Evolutionary conservation across 2,888 invertebrate species (phyloP), one percentile per base, ranked within the genome.

Genomic region (Tetrapedia diversipes): DNA sequence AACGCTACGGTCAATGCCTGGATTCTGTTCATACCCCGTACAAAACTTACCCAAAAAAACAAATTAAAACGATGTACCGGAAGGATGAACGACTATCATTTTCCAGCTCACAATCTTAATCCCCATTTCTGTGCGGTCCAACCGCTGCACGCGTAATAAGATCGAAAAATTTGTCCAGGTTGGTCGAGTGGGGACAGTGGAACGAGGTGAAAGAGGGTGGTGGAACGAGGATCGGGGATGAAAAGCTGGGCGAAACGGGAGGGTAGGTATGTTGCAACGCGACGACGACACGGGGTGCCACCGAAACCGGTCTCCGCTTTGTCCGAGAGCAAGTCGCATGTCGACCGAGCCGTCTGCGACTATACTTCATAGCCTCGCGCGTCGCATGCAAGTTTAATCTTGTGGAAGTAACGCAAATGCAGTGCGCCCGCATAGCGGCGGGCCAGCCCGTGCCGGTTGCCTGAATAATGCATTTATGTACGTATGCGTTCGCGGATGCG

Each of bases 361-460:
- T 86, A 88, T 88, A 88, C 89, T 86, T 88, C 88, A 89, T 89
- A 87, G 85, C 79, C 84, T 84, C 84, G 83, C 84, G 83, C 85
- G 83, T 84, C 86, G 88, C 88, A 87, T 90, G 90, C 90, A 90
- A 90, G 90, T 90, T 90, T 90, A 90, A 90, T 90, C 90, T 90
- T 86, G 82, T 89, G 90, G 90, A 90, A 90, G 90, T 90, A 90
- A 90, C 89, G 88, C 87, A 89, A 89, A 89, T 88, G 89, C 89
- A 84, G 83, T 87, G 54, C n/a, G n/a, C 56, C 78, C 78, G 45
- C 75, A 64, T 57, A 60, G 67, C 57, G 60, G 61, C 53, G 47
- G 49, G 37, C 64, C 29, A 49, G 71, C 57, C 75, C 53, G 45
- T 32, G 45, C 51, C 65, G 57, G 53, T 64, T 73, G 80, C 60